Evolutionary conservation across 2,797 vertebrate genomes (phyloP).

Genomic region (Lophius americanus): DNA sequence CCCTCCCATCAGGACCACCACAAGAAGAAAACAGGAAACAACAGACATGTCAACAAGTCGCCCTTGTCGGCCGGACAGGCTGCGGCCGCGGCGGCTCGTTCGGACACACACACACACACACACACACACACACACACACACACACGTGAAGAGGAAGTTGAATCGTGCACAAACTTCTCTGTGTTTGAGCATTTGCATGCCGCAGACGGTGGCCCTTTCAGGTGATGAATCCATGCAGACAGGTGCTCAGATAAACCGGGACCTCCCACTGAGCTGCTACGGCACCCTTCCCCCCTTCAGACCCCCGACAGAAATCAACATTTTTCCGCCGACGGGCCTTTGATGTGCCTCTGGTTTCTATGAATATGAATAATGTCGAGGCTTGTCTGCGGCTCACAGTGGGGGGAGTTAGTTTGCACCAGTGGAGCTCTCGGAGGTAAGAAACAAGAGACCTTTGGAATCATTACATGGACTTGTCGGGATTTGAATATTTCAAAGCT

Average conservation of each 20-base stretch:
- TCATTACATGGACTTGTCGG: neutral
- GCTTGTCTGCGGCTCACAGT: constrained; percentile 52
- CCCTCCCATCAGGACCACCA: constrained; percentile 51
- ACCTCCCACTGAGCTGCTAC: constrained; percentile 55
- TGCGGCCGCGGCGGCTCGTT: constrained; percentile 42
- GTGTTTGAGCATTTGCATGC: constrained; percentile 42
- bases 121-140: neutral
- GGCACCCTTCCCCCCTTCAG: neutral
- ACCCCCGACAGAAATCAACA: constrained; percentile 54
- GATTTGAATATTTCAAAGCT: constrained; percentile 10
- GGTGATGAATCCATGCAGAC: constrained; percentile 60
- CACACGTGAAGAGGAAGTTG: constrained; percentile 54
- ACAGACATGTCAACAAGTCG: constrained; percentile 30
- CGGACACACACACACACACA: constrained; percentile 47
- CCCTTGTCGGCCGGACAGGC: constrained; percentile 52
- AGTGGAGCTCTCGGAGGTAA: constrained; percentile 27
- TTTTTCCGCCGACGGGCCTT: constrained; percentile 52
- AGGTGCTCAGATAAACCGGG: constrained; percentile 67
- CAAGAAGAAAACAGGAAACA: constrained; percentile 71
- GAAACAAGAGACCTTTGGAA: constrained; percentile 32
- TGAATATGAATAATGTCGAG: constrained; percentile 58
- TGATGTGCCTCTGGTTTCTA: constrained; percentile 67
- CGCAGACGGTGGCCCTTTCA: constrained; percentile 44
- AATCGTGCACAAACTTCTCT: constrained; percentile 41
- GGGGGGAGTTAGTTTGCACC: constrained; percentile 36